These are phyloP conservation scores for Watsonalla binaria DNA, from an alignment of 2,888 invertebrate genomes.

Conservation along the genomic window DNA sequence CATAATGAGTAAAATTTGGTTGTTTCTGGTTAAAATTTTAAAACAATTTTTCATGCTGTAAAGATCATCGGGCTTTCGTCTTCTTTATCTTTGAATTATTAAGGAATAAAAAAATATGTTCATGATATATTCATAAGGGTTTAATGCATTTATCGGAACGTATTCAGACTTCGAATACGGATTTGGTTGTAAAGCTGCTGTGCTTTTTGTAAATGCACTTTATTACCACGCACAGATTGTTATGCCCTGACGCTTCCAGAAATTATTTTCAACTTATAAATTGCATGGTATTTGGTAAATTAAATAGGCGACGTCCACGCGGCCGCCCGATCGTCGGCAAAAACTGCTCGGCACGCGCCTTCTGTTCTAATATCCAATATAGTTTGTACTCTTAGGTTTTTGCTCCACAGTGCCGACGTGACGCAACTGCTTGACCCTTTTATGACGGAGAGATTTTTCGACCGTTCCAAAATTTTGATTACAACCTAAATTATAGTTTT, in stretches of 20 bases:
- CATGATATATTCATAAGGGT: no score
- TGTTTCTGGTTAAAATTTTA: no score
- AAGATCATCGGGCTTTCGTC: no score
- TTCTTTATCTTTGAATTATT: no score
- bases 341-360: conserved; percentile 66
- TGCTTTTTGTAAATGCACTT: no score
- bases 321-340: conserved; percentile 34
- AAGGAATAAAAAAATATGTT: no score
- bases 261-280: conserved; percentile 17
- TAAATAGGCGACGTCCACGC: conserved; percentile 38
- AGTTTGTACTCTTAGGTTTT: conserved; percentile 68
- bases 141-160: no score
- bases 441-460: conserved; percentile 58
- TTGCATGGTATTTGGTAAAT: conserved; percentile 40
- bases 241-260: not conserved
- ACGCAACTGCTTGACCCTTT: conserved; percentile 72
- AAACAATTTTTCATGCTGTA: no score
- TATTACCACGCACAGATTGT: not conserved
- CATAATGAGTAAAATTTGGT: no score
- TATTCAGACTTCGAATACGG: no score
- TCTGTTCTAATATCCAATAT: conserved; percentile 75
- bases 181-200: no score
- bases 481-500: conserved; percentile 3
- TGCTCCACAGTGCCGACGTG: conserved; percentile 52
- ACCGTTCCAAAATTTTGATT: conserved; percentile 22